Conservation (phyloP, 64 coral and sea anemone species). For the Orbicella faveolata region DNA sequence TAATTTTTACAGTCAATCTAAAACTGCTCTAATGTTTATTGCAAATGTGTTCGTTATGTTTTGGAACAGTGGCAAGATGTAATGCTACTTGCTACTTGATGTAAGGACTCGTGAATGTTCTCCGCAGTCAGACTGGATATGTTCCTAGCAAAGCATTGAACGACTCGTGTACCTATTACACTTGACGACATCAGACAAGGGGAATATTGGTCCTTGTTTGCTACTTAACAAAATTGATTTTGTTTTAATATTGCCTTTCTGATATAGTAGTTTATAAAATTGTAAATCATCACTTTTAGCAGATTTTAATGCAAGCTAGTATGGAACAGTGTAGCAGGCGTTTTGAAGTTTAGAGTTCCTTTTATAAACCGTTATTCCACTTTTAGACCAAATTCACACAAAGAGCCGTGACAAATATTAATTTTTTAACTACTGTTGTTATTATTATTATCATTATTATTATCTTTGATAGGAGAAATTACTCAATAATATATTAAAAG, state of each 20-base stretch:
- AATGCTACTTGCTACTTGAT: not conserved
- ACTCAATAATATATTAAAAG: constrained; percentile 26
- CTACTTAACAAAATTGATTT: not conserved
- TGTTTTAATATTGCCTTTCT: not conserved
- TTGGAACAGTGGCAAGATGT: not conserved
- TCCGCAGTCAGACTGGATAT: too few species aligned
- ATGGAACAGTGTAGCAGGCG: not conserved
- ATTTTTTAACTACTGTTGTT: constrained; percentile 28
- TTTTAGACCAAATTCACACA: constrained; percentile 1
- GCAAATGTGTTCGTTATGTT: not conserved
- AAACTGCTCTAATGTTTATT: not conserved
- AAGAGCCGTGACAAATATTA: constrained; percentile 28
- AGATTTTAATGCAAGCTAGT: not conserved
- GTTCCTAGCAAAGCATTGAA: too few species aligned
- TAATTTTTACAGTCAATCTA: not conserved
- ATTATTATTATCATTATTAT: not conserved
- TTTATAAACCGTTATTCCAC: constrained; percentile 17
- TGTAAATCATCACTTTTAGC: not conserved
- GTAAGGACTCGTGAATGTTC: not conserved
- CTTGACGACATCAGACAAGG: not conserved
- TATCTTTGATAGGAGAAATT: constrained; percentile 34
- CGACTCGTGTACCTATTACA: not conserved
- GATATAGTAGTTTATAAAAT: not conserved
- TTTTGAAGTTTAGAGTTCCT: constrained; percentile 17
- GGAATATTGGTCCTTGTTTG: not conserved